Evolutionary conservation across 1,140 invertebrate genomes (phyloP).

Genomic region (Aculops lycopersici): DNA sequence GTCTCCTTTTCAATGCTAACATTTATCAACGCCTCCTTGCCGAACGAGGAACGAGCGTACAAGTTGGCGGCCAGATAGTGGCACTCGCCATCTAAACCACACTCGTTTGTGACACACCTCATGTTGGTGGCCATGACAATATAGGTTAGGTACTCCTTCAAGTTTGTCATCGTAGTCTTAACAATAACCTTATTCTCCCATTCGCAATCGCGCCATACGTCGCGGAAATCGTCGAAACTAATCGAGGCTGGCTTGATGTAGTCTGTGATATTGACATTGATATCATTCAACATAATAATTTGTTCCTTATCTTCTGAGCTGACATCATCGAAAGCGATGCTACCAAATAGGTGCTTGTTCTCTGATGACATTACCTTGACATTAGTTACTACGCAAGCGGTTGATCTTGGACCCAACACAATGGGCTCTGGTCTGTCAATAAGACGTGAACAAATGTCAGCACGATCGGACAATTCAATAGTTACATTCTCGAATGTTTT

Average conservation of each 20-base stretch:
- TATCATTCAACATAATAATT: slow-evolving; percentile 90
- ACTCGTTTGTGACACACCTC: slow-evolving; percentile 87
- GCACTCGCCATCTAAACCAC: slow-evolving; percentile 72
- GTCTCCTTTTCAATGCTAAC: slow-evolving; percentile 74
- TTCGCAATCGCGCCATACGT: slow-evolving; percentile 99
- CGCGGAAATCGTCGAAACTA: slow-evolving; percentile 72
- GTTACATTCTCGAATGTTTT: slow-evolving; percentile 95
- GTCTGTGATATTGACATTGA: slow-evolving; percentile 99
- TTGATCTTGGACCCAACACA: slow-evolving; percentile 77
- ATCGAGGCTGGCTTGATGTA: slow-evolving; percentile 92
- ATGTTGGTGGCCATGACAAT: slow-evolving; percentile 84
- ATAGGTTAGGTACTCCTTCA: slow-evolving; percentile 69
- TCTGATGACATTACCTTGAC: slow-evolving; percentile 83
- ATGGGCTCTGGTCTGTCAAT: slow-evolving; percentile 68
- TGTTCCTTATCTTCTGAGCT: slow-evolving; percentile 72
- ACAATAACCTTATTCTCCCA: slow-evolving; percentile 99
- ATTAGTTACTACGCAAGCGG: slow-evolving; percentile 87
- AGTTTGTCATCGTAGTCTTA: slow-evolving; percentile 65
- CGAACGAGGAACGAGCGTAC: slow-evolving; percentile 94
- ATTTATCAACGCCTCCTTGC: slow-evolving; percentile 92
- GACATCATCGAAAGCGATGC: slow-evolving; percentile 89
- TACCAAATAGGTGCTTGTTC: slow-evolving; percentile 97
- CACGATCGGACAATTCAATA: slow-evolving; percentile 72
- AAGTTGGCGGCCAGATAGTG: slow-evolving; percentile 89
- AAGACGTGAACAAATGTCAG: slow-evolving; percentile 84